phyloP scores from a whole-genome alignment of 2,888 invertebrate genomes.

The Adelognathus sp. region DNA sequence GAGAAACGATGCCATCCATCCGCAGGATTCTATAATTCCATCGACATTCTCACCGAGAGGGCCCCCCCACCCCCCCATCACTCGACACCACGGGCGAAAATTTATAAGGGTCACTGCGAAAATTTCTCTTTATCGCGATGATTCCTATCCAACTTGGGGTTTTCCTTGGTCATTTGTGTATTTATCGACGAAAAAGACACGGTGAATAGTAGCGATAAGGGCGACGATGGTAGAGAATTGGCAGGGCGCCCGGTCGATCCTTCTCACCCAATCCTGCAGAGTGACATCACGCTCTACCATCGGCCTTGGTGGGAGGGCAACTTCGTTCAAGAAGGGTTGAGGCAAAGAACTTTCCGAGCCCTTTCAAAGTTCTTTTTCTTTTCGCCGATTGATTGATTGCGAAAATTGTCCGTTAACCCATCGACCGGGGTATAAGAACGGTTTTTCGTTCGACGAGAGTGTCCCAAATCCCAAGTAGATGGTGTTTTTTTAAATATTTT shows the following conservation, averaged over 20 bases:
- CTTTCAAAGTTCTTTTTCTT: slow-evolving; percentile 30
- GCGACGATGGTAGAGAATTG: slow-evolving; percentile 55
- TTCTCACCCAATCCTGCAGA: slow-evolving; percentile 11
- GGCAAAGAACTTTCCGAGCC: neutral
- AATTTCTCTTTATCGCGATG: slow-evolving; percentile 27
- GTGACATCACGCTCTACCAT: slow-evolving; percentile 29
- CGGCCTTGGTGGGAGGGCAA: slow-evolving; percentile 23
- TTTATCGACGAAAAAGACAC: slow-evolving; percentile 48
- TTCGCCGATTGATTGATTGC: slow-evolving; percentile 56
- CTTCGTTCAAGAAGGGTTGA: neutral
- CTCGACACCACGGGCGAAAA: slow-evolving; percentile 20
- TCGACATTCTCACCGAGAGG: no score
- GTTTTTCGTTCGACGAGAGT: slow-evolving; percentile 42
- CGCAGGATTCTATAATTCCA: slow-evolving; percentile 42
- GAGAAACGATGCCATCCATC: slow-evolving; percentile 19
- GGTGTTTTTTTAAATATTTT: neutral
- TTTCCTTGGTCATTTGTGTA: slow-evolving; percentile 25
- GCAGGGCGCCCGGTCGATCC: slow-evolving; percentile 55
- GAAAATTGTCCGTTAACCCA: slow-evolving; percentile 50
- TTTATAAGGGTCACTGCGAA: slow-evolving; percentile 35
- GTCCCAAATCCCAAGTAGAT: slow-evolving; percentile 1
- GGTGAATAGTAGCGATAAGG: slow-evolving; percentile 56
- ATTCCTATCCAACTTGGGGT: neutral
- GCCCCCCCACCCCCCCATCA: no score
- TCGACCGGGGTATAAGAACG: slow-evolving; percentile 37